A percentile compares a stretch with the other conserved stretches of the same genome.
phyloP scores from a whole-genome alignment of 2,113 vertebrate species.

The Elgaria multicarinata region DNA sequence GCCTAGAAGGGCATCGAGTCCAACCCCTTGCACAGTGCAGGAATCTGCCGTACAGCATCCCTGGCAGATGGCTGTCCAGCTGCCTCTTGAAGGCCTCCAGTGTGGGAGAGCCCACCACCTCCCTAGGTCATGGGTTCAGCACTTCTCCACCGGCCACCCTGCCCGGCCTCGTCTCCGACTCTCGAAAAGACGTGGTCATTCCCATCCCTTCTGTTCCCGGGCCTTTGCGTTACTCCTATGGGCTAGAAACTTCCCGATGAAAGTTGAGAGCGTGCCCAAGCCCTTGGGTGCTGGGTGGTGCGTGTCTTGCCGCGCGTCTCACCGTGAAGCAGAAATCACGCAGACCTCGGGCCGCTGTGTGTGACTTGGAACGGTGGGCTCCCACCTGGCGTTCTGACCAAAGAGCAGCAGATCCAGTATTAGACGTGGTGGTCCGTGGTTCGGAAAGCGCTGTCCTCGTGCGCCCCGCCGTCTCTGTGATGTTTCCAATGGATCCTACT shows the following conservation, averaged over 20 bases:
- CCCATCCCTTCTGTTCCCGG: no score
- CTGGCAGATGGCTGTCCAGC: no score
- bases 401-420: not conserved
- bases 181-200: not conserved
- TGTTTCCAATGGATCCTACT: constrained; percentile 67
- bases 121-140: no score
- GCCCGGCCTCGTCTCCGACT: not conserved
- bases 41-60: no score
- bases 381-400: not conserved
- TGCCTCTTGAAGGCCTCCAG: no score
- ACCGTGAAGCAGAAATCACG: no score
- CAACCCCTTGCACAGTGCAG: no score
- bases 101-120: no score
- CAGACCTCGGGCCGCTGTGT: not conserved
- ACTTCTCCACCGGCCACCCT: no score
- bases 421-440: not conserved
- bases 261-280: not conserved
- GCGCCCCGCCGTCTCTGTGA: constrained; percentile 55
- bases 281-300: not conserved
- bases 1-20: no score
- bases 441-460: not conserved
- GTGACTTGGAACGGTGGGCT: not conserved
- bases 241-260: no score
- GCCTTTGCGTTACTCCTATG: no score
- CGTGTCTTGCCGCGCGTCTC: not conserved